These are phyloP conservation scores for Drosophila neonasuta DNA, from an alignment of 2,888 invertebrate species.

Conservation along the genomic window DNA sequence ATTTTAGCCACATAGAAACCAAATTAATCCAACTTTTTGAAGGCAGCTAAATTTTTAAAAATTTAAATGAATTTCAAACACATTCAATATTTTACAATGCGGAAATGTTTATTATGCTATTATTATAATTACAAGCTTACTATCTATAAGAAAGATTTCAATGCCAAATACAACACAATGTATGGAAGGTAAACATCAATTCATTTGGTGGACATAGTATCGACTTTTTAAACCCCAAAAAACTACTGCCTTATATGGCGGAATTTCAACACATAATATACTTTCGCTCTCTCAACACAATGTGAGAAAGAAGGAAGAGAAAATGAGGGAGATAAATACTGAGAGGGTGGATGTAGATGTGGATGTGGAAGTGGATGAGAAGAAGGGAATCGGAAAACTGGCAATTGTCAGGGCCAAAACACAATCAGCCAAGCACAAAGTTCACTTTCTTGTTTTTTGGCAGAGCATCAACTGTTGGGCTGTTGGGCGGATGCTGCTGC, in stretches of 20 bases:
- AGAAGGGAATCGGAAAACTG: constrained; percentile 3
- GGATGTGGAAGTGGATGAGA: no score
- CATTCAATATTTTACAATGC: no score
- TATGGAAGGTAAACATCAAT: constrained; percentile 9
- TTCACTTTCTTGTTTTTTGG: constrained; percentile 68
- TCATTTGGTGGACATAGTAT: constrained; percentile 34
- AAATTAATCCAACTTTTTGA: not conserved
- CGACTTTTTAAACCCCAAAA: constrained; percentile 25
- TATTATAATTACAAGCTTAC: no score
- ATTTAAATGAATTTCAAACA: no score
- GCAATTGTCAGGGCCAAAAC: constrained; percentile 49
- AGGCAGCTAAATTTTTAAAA: no score
- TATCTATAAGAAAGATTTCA: not conserved
- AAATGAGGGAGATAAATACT: not conserved
- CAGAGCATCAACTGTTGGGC: constrained; percentile 64
- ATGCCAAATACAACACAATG: not conserved
- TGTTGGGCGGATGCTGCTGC: constrained; percentile 10
- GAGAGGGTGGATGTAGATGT: not conserved
- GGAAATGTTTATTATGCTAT: no score
- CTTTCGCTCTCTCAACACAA: constrained; percentile 18
- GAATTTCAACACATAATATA: constrained; percentile 1
- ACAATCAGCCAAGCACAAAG: constrained; percentile 73
- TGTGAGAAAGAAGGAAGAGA: not conserved
- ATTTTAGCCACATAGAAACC: not conserved
- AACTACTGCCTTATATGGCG: constrained; percentile 40